Evolutionary conservation across 2,797 vertebrate genomes (phyloP), one percentile per base, ranked within the genome.

Genomic region (Mionectes olivaceus): DNA sequence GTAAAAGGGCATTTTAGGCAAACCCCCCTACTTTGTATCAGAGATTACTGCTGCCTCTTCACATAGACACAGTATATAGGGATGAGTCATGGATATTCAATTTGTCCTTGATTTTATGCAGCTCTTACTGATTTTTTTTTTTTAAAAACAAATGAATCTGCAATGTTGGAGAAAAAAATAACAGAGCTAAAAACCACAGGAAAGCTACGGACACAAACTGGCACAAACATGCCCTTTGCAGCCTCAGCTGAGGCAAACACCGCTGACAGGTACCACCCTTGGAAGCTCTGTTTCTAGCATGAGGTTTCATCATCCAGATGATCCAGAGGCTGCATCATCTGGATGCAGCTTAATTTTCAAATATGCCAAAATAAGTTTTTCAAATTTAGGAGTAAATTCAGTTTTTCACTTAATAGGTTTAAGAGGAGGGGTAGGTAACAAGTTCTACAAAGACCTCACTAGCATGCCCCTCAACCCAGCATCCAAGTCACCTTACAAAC

Each of bases 401-500:
- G 12, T 30, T 91, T 73, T 90, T 79, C 25, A 12, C 50, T 60
- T n/a, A 9, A 14, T 19, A 13, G 19, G 17, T 70, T 56, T 79
- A 23, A 52, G 87, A 81, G 46, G 17, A 61, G 32, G 74, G 22
- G 21, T 25, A 27, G 15, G 32, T 63, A 57, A 35, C 9, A 60
- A 61, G 33, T 47, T 73, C 50, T 65, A 17, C n/a, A 23, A 32
- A 33, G 11, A 61, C 41, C 28, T 56, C 52, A 67, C 14, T 16
- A 61, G 22, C 4, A 21, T 10, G 15, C 7, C 22, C 16, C 24
- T 65, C 0, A 0, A 16, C 13, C 64, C 33, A 35, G 25, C 44
- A 39, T 69, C 78, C 33, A 59, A 19, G 28, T 59, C 61, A 64
- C 25, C 18, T 33, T 55, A 28, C 46, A 81, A 35, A 74, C 46